Evolutionary conservation across 2,113 vertebrate species (phyloP), one percentile per base, ranked within the genome.

Genomic region (Cyrtonyx montezumae): DNA sequence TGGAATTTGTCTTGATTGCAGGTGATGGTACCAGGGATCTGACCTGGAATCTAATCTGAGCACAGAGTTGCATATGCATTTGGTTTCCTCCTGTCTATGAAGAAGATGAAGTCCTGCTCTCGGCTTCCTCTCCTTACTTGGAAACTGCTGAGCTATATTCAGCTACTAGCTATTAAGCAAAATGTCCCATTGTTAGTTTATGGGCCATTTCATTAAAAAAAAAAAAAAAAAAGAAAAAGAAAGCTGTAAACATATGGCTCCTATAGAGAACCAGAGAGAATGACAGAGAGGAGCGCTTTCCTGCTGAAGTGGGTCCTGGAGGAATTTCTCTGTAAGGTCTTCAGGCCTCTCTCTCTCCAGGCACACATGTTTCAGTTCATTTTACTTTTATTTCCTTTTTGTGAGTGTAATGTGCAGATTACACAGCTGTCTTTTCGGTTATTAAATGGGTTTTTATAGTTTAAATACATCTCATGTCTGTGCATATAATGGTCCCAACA

Each of bases 331-430:
- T 62, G 53, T 71, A 65, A 3, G 2, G 43, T 88, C 82, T 75
- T 90, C 51, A 91, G 85, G 51, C 37, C 16, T 80, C 42, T 93
- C 65, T 93, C 7, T 91, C 88, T 84, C 66, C 36, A 93, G 87
- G 92, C 74, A 49, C 77, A 81, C 6, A n/a, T 43, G 37, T 85
- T 94, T 87, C 65, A 85, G 63, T 89, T 85, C 2, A 80, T 93
- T 96, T 88, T 94, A 65, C 43, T 90, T 96, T 94, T 96, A 95
- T 95, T 95, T 95, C 95, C 82, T 93, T 94, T 93, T 69, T 95
- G 73, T 91, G 76, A 95, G 82, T 93, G 73, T 68, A 94, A 94
- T 80, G 90, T 90, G 62, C 66, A 90, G 91, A 96, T 95, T 94
- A 90, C 3, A 0, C 79, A 91, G 82, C 73, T 95, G 94, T 80